A percentile compares a stretch with the other conserved stretches of the same genome.
phyloP scores from a whole-genome alignment of 92 coral and sea anemone species.

The Epizoanthus rinbou region DNA sequence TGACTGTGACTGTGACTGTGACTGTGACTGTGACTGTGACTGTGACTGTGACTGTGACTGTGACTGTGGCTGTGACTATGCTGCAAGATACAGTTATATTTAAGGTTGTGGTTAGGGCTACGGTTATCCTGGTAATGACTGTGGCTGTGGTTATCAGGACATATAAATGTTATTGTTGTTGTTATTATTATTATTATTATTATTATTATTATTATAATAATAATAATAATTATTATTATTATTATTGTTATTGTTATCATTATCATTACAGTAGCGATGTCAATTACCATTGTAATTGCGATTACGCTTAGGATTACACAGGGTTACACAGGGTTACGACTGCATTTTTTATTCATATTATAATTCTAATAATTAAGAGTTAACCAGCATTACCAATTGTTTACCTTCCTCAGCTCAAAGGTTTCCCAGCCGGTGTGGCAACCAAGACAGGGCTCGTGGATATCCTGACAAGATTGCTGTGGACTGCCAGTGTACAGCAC shows the following conservation, averaged over 20 bases:
- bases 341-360: background rate
- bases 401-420: constrained; percentile 64
- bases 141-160: background rate
- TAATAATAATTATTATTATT: no score
- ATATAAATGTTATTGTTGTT: no score
- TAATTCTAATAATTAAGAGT: no score
- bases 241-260: no score
- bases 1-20: no score
- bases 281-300: no score
- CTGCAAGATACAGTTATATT: no score
- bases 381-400: background rate
- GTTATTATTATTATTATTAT: no score
- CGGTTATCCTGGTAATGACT: background rate
- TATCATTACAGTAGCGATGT: no score
- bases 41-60: background rate
- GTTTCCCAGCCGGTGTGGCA: constrained; percentile 72
- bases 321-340: no score
- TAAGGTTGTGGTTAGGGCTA: background rate
- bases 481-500: constrained; percentile 91
- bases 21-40: background rate
- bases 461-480: constrained; percentile 79
- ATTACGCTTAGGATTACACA: no score
- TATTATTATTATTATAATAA: no score
- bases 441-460: constrained; percentile 50
- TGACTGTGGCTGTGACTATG: background rate